Evolutionary conservation across 2,113 vertebrate species (phyloP).

Genomic region (Nothocercus nigrocapillus): DNA sequence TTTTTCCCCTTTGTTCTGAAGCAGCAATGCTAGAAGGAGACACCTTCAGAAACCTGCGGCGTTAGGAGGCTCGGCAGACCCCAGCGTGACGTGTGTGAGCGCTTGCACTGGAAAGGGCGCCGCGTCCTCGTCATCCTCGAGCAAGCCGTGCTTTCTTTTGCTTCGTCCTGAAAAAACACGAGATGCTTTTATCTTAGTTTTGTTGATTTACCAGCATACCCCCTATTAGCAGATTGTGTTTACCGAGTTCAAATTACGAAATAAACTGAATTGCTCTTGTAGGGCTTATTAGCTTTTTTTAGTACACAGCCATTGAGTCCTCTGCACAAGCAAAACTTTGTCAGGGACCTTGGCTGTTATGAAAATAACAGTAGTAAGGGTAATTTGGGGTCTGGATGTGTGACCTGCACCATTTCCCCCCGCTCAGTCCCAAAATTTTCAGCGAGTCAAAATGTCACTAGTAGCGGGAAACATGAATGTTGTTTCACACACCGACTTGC

Average conservation of each 20-base stretch:
- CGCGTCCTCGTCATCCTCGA: not conserved
- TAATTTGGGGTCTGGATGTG: conserved; percentile 1
- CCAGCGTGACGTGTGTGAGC: not conserved
- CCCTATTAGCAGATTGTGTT: not conserved
- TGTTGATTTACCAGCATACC: not conserved
- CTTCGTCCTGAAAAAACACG: conserved; percentile 8
- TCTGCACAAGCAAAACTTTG: not conserved
- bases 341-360: not conserved
- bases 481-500: conserved; percentile 19
- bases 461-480: not conserved
- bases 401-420: conserved; percentile 38
- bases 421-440: conserved; percentile 30
- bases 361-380: not conserved
- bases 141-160: not conserved
- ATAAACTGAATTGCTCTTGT: not conserved
- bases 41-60: not conserved
- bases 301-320: not conserved
- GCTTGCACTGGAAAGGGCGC: not conserved
- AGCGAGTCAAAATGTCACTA: not conserved
- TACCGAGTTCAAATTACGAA: not conserved
- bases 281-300: not conserved
- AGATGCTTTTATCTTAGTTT: not conserved
- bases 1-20: not conserved
- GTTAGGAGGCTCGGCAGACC: not conserved
- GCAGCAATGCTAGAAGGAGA: fast-evolving